Conservation (phyloP, 92 coral and sea anemone species). For the Bergia sp. region DNA sequence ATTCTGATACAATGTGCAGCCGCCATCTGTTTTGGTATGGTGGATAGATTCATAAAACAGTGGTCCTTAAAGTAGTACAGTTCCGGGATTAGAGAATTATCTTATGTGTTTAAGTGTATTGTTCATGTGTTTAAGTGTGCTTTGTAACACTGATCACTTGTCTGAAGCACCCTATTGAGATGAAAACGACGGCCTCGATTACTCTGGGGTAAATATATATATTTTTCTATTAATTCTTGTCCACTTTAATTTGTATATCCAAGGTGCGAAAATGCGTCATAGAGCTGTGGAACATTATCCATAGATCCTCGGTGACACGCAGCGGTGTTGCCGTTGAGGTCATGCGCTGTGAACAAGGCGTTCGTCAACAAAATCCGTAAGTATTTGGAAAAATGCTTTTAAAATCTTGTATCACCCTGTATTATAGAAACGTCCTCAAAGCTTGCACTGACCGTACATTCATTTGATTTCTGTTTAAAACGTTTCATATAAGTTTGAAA, state of each 20-base stretch:
- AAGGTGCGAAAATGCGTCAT: slow-evolving; percentile 76
- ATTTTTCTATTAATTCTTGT: neutral
- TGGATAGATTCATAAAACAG: no score
- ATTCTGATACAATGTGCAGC: no score
- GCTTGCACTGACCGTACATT: neutral
- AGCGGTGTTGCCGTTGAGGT: slow-evolving; percentile 68
- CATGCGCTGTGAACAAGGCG: slow-evolving; percentile 63
- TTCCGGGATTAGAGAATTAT: no score
- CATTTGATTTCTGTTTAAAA: neutral
- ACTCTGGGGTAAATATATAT: neutral
- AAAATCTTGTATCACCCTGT: neutral
- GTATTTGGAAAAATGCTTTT: neutral
- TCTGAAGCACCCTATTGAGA: no score
- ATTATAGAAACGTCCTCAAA: no score
- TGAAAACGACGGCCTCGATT: no score
- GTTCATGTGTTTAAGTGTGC: no score
- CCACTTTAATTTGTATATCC: neutral
- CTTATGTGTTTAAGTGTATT: no score
- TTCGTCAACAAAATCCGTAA: slow-evolving; percentile 52
- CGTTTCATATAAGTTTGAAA: neutral
- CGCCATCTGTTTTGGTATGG: no score
- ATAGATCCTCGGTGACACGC: slow-evolving; percentile 62
- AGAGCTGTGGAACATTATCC: slow-evolving; percentile 68
- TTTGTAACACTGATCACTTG: no score
- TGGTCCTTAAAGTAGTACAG: no score